Conservation (phyloP, 2,113 vertebrate genomes). For the Taurulus bubalis region DNA sequence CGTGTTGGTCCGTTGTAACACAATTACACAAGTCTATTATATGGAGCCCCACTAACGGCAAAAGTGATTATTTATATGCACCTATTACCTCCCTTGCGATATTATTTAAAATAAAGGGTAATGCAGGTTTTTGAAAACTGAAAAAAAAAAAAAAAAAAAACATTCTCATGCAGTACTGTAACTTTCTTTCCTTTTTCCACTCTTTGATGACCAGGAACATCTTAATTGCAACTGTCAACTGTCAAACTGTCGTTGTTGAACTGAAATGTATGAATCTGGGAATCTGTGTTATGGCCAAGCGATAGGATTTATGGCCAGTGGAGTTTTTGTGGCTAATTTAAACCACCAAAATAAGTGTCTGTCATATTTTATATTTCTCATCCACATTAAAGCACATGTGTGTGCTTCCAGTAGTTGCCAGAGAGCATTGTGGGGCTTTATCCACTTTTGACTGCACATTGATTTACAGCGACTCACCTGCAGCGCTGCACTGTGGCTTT, state of each 20-base stretch:
- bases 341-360: not conserved
- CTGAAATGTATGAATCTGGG: not conserved
- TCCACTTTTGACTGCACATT: not conserved
- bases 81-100: not conserved
- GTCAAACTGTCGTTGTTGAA: not conserved
- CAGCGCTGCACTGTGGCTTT: not conserved
- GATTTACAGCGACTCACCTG: not conserved
- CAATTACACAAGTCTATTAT: slow-evolving; percentile 5
- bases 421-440: not conserved
- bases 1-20: not conserved
- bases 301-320: not conserved
- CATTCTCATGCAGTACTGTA: not conserved
- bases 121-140: not conserved
- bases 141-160: too few relatives aligned
- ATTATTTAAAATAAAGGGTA: not conserved
- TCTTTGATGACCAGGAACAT: not conserved
- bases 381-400: not conserved
- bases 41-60: not conserved
- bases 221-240: not conserved
- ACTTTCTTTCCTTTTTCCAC: not conserved
- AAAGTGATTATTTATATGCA: not conserved
- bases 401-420: not conserved
- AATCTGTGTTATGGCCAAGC: too few relatives aligned
- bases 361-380: not conserved
- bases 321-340: not conserved